These are phyloP conservation scores for Drosophila formosana DNA, from an alignment of 2,888 invertebrate species.

Conservation along the genomic window DNA sequence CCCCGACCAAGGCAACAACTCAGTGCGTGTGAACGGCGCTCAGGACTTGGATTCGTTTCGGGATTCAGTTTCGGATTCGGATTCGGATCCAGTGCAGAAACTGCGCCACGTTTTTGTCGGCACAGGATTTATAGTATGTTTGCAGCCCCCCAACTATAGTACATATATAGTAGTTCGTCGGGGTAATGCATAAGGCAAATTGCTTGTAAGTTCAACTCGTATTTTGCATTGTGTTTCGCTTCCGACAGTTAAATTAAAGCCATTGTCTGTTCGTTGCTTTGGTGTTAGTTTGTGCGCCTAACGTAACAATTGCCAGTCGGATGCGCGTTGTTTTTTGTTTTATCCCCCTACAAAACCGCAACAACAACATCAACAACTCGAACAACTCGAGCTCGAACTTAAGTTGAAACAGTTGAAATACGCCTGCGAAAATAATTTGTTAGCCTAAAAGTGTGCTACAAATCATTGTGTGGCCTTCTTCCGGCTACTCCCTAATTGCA, in stretches of 20 bases:
- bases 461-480: conserved; percentile 51
- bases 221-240: conserved; percentile 79
- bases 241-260: conserved; percentile 84
- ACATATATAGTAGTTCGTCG: conserved; percentile 27
- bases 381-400: conserved; percentile 13
- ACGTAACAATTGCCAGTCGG: conserved; percentile 74
- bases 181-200: conserved; percentile 76
- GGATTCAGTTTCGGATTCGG: conserved; percentile 52
- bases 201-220: conserved; percentile 79
- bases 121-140: conserved; percentile 58
- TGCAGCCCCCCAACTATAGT: conserved; percentile 13
- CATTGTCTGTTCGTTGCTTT: conserved; percentile 58
- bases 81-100: conserved; percentile 62
- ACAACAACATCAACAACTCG: conserved; percentile 30
- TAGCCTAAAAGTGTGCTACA: conserved; percentile 66
- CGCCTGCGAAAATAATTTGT: conserved; percentile 75
- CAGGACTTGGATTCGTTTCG: conserved; percentile 35
- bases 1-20: conserved; percentile 4
- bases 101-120: conserved; percentile 72
- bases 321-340: conserved; percentile 56
- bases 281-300: conserved; percentile 68
- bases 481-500: conserved; percentile 44
- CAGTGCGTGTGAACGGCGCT: conserved; percentile 70
- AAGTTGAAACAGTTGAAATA: conserved; percentile 51
- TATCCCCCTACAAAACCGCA: conserved; percentile 47